Conservation (phyloP, 2,888 invertebrate genomes). For the Metopia argyrocephala region DNA sequence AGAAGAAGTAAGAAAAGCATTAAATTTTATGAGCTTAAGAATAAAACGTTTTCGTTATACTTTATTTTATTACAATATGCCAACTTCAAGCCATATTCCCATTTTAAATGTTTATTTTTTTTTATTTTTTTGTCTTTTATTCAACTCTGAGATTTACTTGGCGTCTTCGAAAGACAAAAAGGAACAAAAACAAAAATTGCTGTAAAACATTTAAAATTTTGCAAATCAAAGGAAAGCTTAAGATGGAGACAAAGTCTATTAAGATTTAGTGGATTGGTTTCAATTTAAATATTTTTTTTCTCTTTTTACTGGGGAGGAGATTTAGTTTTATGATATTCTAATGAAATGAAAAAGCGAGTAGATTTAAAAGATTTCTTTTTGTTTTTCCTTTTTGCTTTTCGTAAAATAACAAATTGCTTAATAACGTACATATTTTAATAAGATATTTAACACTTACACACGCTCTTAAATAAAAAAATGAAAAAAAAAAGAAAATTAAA, state of each 20-base stretch:
- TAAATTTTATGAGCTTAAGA: constrained; percentile 66
- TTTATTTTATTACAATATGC: constrained; percentile 13
- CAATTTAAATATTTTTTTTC: not conserved
- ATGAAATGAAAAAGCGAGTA: constrained; percentile 2
- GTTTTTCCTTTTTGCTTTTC: too few species aligned
- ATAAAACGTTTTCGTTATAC: constrained; percentile 42
- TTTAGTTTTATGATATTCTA: constrained; percentile 27
- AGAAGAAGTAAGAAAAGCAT: constrained; percentile 50
- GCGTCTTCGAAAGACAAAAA: constrained; percentile 10
- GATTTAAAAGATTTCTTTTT: constrained; percentile 11
- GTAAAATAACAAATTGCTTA: not conserved
- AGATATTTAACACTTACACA: constrained; percentile 14
- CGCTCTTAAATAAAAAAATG: not conserved
- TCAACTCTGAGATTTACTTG: too few species aligned
- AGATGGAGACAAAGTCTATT: constrained; percentile 12
- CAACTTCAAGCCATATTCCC: not conserved
- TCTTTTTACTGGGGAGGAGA: not conserved
- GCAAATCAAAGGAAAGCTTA: not conserved
- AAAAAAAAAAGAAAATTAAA: constrained; percentile 12
- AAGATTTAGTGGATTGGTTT: constrained; percentile 8
- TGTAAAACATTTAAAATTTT: constrained; percentile 49
- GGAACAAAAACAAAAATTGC: not conserved
- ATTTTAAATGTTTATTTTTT: constrained; percentile 1
- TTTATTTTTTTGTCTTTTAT: constrained; percentile 12
- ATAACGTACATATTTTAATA: too few species aligned